Base-by-base conservation (phyloP, 2,888 invertebrate species). In the Pachydiplax longipennis region DNA sequence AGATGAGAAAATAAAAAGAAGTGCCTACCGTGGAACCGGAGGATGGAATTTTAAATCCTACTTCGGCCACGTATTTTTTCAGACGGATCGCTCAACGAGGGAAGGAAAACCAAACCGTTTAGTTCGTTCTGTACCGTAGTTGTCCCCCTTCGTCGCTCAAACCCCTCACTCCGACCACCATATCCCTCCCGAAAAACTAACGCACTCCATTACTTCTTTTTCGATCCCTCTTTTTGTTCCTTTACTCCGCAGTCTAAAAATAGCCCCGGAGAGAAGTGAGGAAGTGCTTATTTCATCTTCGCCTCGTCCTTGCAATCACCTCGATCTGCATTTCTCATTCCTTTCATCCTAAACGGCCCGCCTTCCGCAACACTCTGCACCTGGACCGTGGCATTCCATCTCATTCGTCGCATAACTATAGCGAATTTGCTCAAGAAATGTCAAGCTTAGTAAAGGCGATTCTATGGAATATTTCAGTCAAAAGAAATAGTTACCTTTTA, bases 61-160 rank as follows among this genome's bases (percentile, higher is more conserved):
- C 48, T 61, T 61, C 61, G 61, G n/a, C 61, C 35, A 35, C 87
- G 61, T 22, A n/a, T 65, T 61, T 61, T 61, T 61, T 37, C 87
- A 18, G 37, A 37, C 37, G 87, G 73, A 73, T 73, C 73, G 25
- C 73, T 31, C 73, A 65, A 53, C 15, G 48, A 82, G 25, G 25
- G 58, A 83, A 61, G 37, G 61, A 87, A 87, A 65, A 35, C 61
- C 35, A 37, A 61, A 87, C 87, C 87, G 87, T 87, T 87, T 87
- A 61, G 61, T 65, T 83, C 58, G 58, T 48, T 31, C 82, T 44
- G 48, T 73, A 73, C 73, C 31, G 73, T 73, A 73, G 73, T 31
- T 31, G 73, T 73, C 83, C 35, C 58, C 58, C 0, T 15, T n/a
- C 81, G 4, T 53, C 53, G 48, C 48, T 13, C 48, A 48, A 48